A percentile compares a stretch with the other conserved stretches of the same genome.
phyloP scores from a whole-genome alignment of 1,140 invertebrate genomes.

The Drosophila watanabei region DNA sequence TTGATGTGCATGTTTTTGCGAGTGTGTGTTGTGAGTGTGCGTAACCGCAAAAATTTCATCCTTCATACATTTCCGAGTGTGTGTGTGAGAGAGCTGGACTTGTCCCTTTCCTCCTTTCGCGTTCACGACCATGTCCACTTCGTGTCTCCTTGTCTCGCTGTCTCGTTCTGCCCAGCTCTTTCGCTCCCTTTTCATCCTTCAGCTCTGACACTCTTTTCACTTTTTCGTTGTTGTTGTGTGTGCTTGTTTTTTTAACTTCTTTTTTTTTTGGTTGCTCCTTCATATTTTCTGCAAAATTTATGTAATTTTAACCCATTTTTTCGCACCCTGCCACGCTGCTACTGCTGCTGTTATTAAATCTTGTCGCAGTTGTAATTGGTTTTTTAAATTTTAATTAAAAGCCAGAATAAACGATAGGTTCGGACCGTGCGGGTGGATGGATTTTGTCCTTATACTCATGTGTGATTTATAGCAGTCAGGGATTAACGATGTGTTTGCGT shows the following conservation, averaged over 20 bases:
- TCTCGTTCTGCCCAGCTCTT: conserved; percentile 9
- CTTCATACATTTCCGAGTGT: conserved; percentile 62
- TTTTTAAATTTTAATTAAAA: conserved; percentile 79
- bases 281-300: conserved; percentile 82
- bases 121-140: conserved; percentile 49
- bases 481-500: conserved; percentile 19
- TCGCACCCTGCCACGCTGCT: conserved; percentile 17
- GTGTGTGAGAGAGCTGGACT: conserved; percentile 28
- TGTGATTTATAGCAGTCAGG: conserved; percentile 45
- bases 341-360: conserved; percentile 67
- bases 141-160: conserved; percentile 39
- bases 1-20: conserved; percentile 60
- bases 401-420: conserved; percentile 66
- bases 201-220: conserved; percentile 36
- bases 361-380: conserved; percentile 72
- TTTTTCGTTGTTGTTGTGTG: conserved; percentile 13
- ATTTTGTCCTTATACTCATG: conserved; percentile 37
- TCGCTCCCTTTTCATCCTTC: conserved; percentile 14
- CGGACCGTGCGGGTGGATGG: conserved; percentile 17
- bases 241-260: background rate
- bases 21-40: conserved; percentile 30
- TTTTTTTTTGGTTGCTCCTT: conserved; percentile 42
- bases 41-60: conserved; percentile 76
- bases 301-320: conserved; percentile 75
- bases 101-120: conserved; percentile 33